Evolutionary conservation across 2,113 vertebrate species (phyloP).

Genomic region (Tichodroma muraria): DNA sequence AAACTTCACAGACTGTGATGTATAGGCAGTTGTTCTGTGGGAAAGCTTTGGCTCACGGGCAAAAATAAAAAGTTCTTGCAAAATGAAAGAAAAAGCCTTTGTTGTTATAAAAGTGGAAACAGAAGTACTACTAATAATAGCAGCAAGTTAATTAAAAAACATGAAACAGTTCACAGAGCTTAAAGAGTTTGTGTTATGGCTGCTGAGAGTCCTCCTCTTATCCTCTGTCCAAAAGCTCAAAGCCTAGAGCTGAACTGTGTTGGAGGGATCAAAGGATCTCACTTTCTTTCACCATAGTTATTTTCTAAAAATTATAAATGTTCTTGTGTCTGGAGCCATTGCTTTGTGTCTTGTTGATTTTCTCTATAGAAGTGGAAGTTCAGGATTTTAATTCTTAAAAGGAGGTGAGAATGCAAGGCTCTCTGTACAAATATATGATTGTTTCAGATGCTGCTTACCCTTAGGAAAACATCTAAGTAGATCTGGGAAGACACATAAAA

Average conservation of each 20-base stretch:
- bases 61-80: neutral
- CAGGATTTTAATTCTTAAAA: neutral
- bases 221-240: neutral
- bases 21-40: fast-evolving
- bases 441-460: neutral
- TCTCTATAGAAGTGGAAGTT: neutral
- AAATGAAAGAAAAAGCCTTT: slow-evolving; percentile 20
- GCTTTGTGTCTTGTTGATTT: neutral
- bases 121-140: neutral
- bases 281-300: neutral
- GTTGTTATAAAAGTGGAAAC: slow-evolving; percentile 4
- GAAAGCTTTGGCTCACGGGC: neutral
- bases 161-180: neutral
- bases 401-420: neutral
- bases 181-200: neutral
- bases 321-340: neutral
- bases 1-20: neutral
- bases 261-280: neutral
- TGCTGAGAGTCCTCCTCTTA: neutral
- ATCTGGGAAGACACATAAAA: neutral
- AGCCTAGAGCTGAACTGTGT: neutral
- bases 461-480: neutral
- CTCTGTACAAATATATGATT: neutral
- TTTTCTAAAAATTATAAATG: neutral
- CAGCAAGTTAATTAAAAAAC: slow-evolving; percentile 7